phyloP scores from a whole-genome alignment of 2,113 vertebrate species.

The Oreochromis niloticus region DNA sequence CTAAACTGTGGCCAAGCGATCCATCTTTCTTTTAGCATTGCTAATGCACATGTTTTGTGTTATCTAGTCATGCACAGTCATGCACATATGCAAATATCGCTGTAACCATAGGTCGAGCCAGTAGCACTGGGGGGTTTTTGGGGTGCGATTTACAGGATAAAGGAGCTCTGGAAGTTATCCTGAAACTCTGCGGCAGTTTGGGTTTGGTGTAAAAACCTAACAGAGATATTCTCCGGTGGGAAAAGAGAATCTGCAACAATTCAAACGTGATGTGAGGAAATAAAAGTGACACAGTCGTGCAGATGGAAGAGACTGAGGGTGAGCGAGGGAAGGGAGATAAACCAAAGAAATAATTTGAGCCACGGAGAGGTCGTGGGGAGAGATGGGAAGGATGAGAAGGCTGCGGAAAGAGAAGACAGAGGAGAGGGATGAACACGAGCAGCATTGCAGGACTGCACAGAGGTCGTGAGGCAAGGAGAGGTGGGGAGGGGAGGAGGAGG shows the following conservation, averaged over 20 bases:
- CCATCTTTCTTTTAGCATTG: not conserved
- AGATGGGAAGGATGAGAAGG: not conserved
- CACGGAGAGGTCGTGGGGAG: not conserved
- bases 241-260: not conserved
- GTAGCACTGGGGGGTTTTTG: not conserved
- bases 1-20: not conserved
- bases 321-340: not conserved
- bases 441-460: not conserved
- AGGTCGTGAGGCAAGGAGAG: not conserved
- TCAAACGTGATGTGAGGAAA: not conserved
- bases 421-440: not conserved
- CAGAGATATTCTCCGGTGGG: not conserved
- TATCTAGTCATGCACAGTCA: not conserved
- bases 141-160: not conserved
- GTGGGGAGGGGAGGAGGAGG: not conserved
- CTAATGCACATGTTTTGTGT: not conserved
- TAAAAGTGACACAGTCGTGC: not conserved
- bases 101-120: not conserved
- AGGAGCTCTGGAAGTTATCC: not conserved
- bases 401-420: not conserved
- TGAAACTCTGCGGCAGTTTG: not conserved
- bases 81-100: not conserved
- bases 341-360: not conserved
- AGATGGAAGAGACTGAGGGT: not conserved
- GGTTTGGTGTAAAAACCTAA: not conserved